These are phyloP conservation scores for Apis florea DNA, from an alignment of 1,140 invertebrate species.

Conservation along the genomic window DNA sequence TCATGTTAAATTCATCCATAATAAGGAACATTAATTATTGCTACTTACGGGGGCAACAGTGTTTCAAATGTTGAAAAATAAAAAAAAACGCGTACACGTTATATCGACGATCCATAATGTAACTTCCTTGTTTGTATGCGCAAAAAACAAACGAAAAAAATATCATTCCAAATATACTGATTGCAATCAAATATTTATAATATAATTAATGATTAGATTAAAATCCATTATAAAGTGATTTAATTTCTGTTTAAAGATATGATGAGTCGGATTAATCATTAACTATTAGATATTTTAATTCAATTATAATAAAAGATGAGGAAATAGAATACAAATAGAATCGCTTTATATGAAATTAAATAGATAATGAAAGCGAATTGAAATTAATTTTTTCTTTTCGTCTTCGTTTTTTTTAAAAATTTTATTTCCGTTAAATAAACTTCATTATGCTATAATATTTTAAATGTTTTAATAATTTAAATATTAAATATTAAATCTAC, in stretches of 20 bases:
- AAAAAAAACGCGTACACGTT: not conserved
- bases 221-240: not conserved
- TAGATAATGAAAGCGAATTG: slow-evolving; percentile 13
- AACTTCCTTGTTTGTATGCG: not conserved
- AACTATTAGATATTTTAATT: not conserved
- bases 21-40: slow-evolving; percentile 14
- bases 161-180: not conserved
- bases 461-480: not conserved
- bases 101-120: not conserved
- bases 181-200: not conserved
- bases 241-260: slow-evolving; percentile 26
- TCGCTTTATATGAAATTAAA: not conserved
- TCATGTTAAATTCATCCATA: not conserved
- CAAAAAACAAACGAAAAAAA: slow-evolving; percentile 1
- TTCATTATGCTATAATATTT: too few species aligned
- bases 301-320: not conserved
- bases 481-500: too few species aligned
- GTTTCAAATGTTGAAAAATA: not conserved
- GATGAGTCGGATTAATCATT: not conserved
- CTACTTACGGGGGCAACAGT: not conserved
- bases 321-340: not conserved
- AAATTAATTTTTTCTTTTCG: not conserved
- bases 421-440: not conserved
- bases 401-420: not conserved
- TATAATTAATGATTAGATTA: not conserved